A percentile compares a stretch with the other conserved stretches of the same genome.
phyloP scores from a whole-genome alignment of 1,140 invertebrate species.

The Magallana gigas region DNA sequence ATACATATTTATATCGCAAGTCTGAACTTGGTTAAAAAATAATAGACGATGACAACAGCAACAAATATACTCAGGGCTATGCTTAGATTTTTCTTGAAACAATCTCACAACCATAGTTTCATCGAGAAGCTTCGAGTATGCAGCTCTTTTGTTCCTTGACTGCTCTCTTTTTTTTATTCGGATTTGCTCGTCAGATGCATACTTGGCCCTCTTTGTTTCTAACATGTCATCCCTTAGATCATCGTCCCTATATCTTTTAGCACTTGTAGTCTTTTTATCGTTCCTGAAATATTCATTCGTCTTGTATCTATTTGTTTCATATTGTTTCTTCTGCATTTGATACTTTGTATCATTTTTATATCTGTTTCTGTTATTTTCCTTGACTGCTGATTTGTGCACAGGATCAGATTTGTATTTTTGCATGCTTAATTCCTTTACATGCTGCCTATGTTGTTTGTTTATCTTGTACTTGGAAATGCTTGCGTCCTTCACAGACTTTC shows the following conservation, averaged over 20 bases:
- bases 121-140: neutral
- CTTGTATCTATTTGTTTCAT: neutral
- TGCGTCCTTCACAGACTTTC: too few species aligned
- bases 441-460: neutral
- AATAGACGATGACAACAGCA: neutral
- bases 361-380: neutral
- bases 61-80: neutral
- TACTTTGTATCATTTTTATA: conserved; percentile 26
- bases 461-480: neutral
- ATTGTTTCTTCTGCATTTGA: neutral
- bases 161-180: neutral
- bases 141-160: neutral
- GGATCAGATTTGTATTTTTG: neutral
- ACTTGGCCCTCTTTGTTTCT: neutral
- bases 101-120: neutral
- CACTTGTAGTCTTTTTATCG: conserved; percentile 23
- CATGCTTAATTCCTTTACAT: neutral
- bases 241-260: conserved; percentile 25
- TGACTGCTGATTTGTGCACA: neutral
- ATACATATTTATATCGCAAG: neutral
- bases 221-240: neutral
- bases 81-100: neutral
- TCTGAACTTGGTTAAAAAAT: neutral
- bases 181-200: neutral
- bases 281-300: neutral